phyloP scores from a whole-genome alignment of 2,888 invertebrate genomes.

The Cynaeus angustus region DNA sequence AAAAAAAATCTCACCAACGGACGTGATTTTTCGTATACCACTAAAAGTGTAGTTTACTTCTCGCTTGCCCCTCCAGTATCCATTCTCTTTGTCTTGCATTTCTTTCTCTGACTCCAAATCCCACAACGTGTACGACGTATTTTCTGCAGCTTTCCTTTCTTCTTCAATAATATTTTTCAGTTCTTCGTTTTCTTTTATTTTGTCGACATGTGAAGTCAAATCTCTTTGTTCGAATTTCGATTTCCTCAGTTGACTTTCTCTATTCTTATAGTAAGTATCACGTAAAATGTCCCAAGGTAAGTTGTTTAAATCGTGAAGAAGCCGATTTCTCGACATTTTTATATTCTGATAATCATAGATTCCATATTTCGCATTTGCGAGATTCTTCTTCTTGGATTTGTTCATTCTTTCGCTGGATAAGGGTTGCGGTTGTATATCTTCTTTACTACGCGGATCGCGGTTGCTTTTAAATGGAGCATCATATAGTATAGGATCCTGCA shows the following conservation, averaged over 20 bases:
- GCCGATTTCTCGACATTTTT: slow-evolving; percentile 65
- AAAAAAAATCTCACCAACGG: slow-evolving; percentile 65
- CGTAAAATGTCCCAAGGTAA: slow-evolving; percentile 69
- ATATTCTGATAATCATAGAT: slow-evolving; percentile 68
- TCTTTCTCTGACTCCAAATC: slow-evolving; percentile 76
- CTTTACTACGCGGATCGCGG: slow-evolving; percentile 68
- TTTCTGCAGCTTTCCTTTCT: slow-evolving; percentile 61
- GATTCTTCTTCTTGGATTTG: slow-evolving; percentile 63
- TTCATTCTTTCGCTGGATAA: slow-evolving; percentile 27
- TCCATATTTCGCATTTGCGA: slow-evolving; percentile 61
- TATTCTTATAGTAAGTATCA: slow-evolving; percentile 69
- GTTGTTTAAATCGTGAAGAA: slow-evolving; percentile 68
- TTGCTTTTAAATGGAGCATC: slow-evolving; percentile 55
- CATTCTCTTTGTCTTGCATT: slow-evolving; percentile 70
- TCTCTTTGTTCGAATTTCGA: slow-evolving; percentile 70
- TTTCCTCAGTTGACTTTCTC: slow-evolving; percentile 66
- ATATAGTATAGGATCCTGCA: slow-evolving; percentile 59
- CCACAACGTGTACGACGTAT: slow-evolving; percentile 71
- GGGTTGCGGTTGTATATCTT: slow-evolving; percentile 46
- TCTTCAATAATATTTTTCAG: slow-evolving; percentile 64
- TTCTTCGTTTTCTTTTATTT: slow-evolving; percentile 66
- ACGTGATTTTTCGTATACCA: slow-evolving; percentile 65
- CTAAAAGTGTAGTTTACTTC: slow-evolving; percentile 56
- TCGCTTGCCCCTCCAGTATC: slow-evolving; percentile 65
- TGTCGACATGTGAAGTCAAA: slow-evolving; percentile 65